These are phyloP conservation scores for Electrophaes corylata DNA, from an alignment of 2,888 invertebrate species.

Conservation along the genomic window DNA sequence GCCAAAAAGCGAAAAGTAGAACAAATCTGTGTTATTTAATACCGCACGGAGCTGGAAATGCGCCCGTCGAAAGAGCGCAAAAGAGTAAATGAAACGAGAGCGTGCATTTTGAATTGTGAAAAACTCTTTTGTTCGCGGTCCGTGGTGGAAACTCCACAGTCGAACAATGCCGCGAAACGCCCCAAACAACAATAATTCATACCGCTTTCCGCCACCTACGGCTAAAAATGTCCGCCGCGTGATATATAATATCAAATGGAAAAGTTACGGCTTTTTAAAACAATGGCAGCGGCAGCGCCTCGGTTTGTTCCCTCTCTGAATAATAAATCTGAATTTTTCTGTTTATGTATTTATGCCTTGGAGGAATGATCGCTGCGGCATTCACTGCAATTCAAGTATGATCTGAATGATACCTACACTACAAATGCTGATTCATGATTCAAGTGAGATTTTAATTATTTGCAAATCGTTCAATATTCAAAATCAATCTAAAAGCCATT, in stretches of 20 bases:
- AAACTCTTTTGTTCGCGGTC: slow-evolving; percentile 79
- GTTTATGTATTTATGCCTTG: slow-evolving; percentile 41
- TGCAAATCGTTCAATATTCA: slow-evolving; percentile 70
- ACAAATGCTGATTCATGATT: neutral
- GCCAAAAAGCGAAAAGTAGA: slow-evolving; percentile 68
- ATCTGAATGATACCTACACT: neutral
- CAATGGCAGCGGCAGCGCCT: slow-evolving; percentile 69
- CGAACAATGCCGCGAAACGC: slow-evolving; percentile 78
- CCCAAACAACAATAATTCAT: slow-evolving; percentile 84
- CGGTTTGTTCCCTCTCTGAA: slow-evolving; percentile 64
- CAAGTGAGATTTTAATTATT: slow-evolving; percentile 46
- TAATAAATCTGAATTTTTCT: slow-evolving; percentile 61
- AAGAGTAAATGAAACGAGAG: slow-evolving; percentile 83
- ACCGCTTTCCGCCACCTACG: slow-evolving; percentile 83
- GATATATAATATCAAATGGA: slow-evolving; percentile 82
- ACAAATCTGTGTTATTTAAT: slow-evolving; percentile 79
- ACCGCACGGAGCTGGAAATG: slow-evolving; percentile 78
- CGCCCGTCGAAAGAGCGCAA: slow-evolving; percentile 78
- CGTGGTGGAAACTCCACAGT: slow-evolving; percentile 70
- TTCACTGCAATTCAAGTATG: slow-evolving; percentile 24
- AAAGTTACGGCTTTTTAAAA: slow-evolving; percentile 82
- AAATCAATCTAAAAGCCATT: slow-evolving; percentile 82
- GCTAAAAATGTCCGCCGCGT: slow-evolving; percentile 82
- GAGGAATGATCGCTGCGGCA: slow-evolving; percentile 24
- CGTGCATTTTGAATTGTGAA: slow-evolving; percentile 82